phyloP scores from a whole-genome alignment of 2,113 vertebrate species.

The Rhipidura dahli region DNA sequence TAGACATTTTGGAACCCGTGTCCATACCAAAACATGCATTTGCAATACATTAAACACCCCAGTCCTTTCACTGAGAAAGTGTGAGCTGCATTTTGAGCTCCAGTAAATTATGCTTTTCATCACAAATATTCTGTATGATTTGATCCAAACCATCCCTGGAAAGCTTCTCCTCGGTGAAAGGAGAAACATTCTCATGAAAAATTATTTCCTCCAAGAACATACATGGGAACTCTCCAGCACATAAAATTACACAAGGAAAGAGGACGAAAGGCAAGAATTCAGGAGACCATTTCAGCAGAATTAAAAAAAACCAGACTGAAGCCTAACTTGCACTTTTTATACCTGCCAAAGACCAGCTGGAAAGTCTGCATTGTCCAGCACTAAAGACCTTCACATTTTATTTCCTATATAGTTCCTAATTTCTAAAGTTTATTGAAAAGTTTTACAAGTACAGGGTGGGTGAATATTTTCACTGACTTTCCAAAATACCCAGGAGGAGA shows the following conservation, averaged over 20 bases:
- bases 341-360: background rate
- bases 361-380: background rate
- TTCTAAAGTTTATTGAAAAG: background rate
- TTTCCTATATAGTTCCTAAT: background rate
- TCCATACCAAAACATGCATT: background rate
- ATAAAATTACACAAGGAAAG: background rate
- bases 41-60: background rate
- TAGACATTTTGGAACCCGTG: background rate
- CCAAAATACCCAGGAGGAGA: background rate
- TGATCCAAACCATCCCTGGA: conserved; percentile 28
- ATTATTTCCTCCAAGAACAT: conserved; percentile 34
- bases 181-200: conserved; percentile 27
- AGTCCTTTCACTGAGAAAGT: background rate
- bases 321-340: background rate
- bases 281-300: background rate
- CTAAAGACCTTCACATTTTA: background rate
- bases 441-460: background rate
- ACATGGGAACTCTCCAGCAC: conserved; percentile 3
- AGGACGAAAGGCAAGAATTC: background rate
- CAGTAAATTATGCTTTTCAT: conserved; percentile 11
- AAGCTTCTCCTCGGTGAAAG: background rate
- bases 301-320: background rate
- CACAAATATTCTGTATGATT: background rate
- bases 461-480: background rate
- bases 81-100: background rate